A percentile compares a stretch with the other conserved stretches of the same genome.
Conservation (phyloP, 2,888 invertebrate genomes). For the Artemia sinica region DNA sequence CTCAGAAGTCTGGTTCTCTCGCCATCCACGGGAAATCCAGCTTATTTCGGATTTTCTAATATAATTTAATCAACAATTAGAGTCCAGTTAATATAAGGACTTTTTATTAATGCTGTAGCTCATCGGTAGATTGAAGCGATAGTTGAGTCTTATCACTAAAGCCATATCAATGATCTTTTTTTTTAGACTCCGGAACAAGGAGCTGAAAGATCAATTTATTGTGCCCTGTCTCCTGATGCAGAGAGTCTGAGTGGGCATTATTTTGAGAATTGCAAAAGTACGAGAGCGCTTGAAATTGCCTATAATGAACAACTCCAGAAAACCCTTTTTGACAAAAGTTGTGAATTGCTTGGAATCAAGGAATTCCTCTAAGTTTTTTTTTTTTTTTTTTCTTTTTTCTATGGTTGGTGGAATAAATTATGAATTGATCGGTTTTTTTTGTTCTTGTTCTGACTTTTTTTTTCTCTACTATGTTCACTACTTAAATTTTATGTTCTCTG, state of each 20-base stretch:
- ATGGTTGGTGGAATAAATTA: no score
- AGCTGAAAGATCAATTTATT: conserved; percentile 54
- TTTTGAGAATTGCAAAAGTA: conserved; percentile 50
- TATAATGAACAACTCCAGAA: conserved; percentile 43
- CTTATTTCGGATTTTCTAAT: no score
- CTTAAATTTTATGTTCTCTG: no score
- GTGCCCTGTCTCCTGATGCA: conserved; percentile 52
- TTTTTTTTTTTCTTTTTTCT: no score
- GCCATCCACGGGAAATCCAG: no score
- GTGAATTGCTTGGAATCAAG: conserved; percentile 38
- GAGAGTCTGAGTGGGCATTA: conserved; percentile 63
- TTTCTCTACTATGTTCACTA: no score
- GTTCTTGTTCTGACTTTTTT: no score
- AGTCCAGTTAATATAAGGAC: background rate
- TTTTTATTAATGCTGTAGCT: conserved; percentile 4
- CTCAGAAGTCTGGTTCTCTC: no score
- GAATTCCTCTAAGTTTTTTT: conserved; percentile 29
- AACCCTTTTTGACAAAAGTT: conserved; percentile 47
- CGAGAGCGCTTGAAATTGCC: conserved; percentile 34
- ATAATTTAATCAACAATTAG: no score
- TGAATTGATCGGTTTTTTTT: no score
- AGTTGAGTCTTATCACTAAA: conserved; percentile 9
- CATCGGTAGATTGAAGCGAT: background rate
- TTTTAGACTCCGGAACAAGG: conserved; percentile 56
- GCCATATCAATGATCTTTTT: conserved; percentile 24